Conservation (phyloP, 2,888 invertebrate species). For the Aquatica leii region DNA sequence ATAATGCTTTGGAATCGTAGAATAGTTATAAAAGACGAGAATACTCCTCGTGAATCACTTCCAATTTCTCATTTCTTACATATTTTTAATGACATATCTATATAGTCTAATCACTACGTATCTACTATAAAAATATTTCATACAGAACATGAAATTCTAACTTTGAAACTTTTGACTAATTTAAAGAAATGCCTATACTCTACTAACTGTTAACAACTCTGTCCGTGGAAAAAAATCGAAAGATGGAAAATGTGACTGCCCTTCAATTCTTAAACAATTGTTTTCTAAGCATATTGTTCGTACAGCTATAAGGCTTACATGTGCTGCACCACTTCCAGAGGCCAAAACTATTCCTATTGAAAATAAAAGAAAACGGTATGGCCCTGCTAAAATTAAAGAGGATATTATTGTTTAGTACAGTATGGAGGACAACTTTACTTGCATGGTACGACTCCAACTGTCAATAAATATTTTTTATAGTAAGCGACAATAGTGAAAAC, state of each 20-base stretch:
- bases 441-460: too few species aligned
- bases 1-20: constrained; percentile 1
- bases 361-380: constrained; percentile 10
- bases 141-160: not conserved
- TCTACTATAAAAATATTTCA: constrained; percentile 1
- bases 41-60: not conserved
- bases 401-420: too few species aligned
- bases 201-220: not conserved
- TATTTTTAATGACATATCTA: not conserved
- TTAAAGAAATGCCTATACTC: not conserved
- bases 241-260: constrained; percentile 17
- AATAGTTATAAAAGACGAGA: constrained; percentile 1
- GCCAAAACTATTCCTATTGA: constrained; percentile 15
- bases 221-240: constrained; percentile 14
- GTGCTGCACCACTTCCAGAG: constrained; percentile 12
- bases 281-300: constrained; percentile 16
- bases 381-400: constrained; percentile 3
- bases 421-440: too few species aligned
- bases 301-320: constrained; percentile 14
- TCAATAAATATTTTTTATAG: too few species aligned
- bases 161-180: too few species aligned
- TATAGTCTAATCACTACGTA: not conserved
- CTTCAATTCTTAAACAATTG: constrained; percentile 12
- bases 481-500: too few species aligned
- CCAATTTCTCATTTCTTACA: constrained; percentile 7